Evolutionary conservation across 1,140 invertebrate species (phyloP), one percentile per base, ranked within the genome.

Genomic region (Lethrus apterus): DNA sequence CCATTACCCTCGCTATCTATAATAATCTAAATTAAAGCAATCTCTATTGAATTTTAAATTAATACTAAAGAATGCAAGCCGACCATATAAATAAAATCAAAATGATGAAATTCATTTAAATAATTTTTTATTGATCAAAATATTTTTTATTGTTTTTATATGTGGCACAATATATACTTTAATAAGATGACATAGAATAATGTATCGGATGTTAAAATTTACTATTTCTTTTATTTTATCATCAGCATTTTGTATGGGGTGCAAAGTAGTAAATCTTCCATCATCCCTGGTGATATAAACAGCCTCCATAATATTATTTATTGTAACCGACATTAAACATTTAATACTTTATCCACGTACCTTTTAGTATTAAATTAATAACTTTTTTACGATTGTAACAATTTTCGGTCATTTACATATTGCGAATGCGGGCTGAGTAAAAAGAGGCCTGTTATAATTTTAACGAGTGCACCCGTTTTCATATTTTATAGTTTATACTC

Each of bases 381-480:
- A 59, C 55, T 52, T 55, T 56, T 59, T 57, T 59, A 59, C 51
- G 51, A 56, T 57, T 52, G 58, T 47, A 52, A 57, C 54, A 59
- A 56, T 59, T 56, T 59, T 59, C 48, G 45, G 50, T 57, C 50
- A 59, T 59, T 59, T 59, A 55, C 57, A 59, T 59, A 59, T 52
- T 53, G 40, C 45, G 46, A 34, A 54, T 55, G 50, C 44, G 56
- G 53, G 50, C 19, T 49, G 46, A 43, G 47, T 29, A 34, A n/a
- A n/a, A n/a, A n/a, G 41, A 38, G 20, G 17, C 24, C n/a, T 24
- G 35, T 49, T 52, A 52, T 52, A 51, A 52, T 55, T 59, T 57
- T 59, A 55, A 59, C 48, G 55, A 57, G 55, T 55, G 53, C 53
- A 50, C 49, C 48, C 50, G 53, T 49, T 57, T 55, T 51, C 54